Percentiles rank a stretch among this genome's conserved stretches.
Evolutionary conservation across 1,140 invertebrate species (phyloP).

Genomic region (Drosophila lacertosa): DNA sequence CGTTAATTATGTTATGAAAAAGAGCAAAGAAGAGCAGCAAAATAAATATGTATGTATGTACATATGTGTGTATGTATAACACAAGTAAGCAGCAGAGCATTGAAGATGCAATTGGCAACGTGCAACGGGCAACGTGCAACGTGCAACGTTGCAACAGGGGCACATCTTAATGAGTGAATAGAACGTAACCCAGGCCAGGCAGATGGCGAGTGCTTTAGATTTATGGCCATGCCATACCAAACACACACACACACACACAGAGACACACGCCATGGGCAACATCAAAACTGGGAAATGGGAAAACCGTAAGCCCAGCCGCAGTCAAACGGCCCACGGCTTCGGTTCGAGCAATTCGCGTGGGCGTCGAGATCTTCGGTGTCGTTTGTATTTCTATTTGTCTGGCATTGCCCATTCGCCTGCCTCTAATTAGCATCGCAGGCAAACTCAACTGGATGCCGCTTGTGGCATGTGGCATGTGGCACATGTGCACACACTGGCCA

Average conservation of each 20-base stretch:
- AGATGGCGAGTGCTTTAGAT: slow-evolving; percentile 55
- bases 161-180: slow-evolving; percentile 65
- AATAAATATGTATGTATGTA: too few species aligned
- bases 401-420: slow-evolving; percentile 3
- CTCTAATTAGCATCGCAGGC: slow-evolving; percentile 65
- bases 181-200: slow-evolving; percentile 24
- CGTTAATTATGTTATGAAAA: slow-evolving; percentile 79
- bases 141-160: too few species aligned
- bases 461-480: slow-evolving; percentile 20
- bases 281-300: slow-evolving; percentile 24
- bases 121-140: too few species aligned
- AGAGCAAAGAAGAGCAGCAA: slow-evolving; percentile 26
- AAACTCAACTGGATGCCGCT: slow-evolving; percentile 37
- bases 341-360: slow-evolving; percentile 12
- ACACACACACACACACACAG: slow-evolving; percentile 14
- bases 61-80: too few species aligned
- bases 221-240: slow-evolving; percentile 53
- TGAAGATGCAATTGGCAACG: slow-evolving; percentile 34
- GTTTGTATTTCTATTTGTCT: slow-evolving; percentile 18
- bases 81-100: background rate
- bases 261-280: slow-evolving; percentile 1
- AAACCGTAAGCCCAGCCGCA: slow-evolving; percentile 1
- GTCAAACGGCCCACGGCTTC: background rate
- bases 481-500: slow-evolving; percentile 1
- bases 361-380: slow-evolving; percentile 17